Evolutionary conservation across 2,888 invertebrate species (phyloP).

Genomic region (Cerastoderma edule): DNA sequence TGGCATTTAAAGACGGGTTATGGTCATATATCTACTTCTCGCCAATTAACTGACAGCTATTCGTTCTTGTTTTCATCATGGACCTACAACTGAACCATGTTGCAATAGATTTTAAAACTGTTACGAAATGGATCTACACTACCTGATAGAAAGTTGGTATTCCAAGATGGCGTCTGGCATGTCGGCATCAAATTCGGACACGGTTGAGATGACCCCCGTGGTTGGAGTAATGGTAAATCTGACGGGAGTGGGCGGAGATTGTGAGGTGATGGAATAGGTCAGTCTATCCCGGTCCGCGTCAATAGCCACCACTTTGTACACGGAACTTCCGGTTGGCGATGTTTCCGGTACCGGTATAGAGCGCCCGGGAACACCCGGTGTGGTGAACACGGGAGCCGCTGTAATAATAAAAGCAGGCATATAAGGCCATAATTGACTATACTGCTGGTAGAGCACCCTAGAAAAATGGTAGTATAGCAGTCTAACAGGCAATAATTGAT

Average conservation of each 20-base stretch:
- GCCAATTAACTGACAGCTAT: too few species aligned
- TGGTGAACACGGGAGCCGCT: slow-evolving; percentile 38
- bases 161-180: slow-evolving; percentile 3
- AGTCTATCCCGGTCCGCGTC: slow-evolving; percentile 37
- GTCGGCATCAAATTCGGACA: slow-evolving; percentile 40
- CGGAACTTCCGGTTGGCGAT: slow-evolving; percentile 28
- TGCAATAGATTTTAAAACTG: too few species aligned
- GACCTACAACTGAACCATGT: too few species aligned
- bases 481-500: too few species aligned
- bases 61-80: too few species aligned
- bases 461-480: too few species aligned
- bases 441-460: too few species aligned
- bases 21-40: too few species aligned
- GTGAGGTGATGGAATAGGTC: slow-evolving; percentile 41
- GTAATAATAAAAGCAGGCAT: too few species aligned
- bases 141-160: slow-evolving; percentile 33
- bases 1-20: too few species aligned
- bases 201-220: slow-evolving; percentile 31
- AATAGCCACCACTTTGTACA: slow-evolving; percentile 35
- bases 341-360: slow-evolving; percentile 35
- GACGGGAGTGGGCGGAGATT: slow-evolving; percentile 27
- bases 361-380: slow-evolving; percentile 29
- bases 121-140: not conserved
- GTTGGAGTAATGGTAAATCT: slow-evolving; percentile 32
- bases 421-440: too few species aligned